Evolutionary conservation across 2,888 invertebrate species (phyloP), one percentile per base, ranked within the genome.

Genomic region (Vannuccia rotundouncinata): DNA sequence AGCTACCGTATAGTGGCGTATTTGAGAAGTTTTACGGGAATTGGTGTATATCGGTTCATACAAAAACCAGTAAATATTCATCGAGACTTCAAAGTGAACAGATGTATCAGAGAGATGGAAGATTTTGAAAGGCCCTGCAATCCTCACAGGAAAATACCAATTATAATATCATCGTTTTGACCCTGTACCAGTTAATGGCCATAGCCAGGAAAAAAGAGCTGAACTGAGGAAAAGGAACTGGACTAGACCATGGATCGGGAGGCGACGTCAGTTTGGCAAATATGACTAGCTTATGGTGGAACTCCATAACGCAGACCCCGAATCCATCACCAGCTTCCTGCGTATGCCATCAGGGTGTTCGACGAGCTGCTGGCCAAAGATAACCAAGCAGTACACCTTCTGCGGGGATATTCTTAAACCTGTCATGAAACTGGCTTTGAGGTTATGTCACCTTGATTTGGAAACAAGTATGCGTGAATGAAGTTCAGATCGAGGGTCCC

Each of bases 291-390:
- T 81, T 74, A 77, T 83, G 82, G 80, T 78, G 2, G 83, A 82
- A 80, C 82, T 83, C n/a, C 78, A 83, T 25, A 81, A 78, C 25
- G 83, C 83, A 74, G 84, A 83, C 79, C 78, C 60, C 5, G 27
- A 31, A 30, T 80, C 82, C 13, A 83, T 83, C 79, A 79, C 17
- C 5, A 83, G 83, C 81, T 84, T 83, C 82, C 59, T 83, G 77
- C 25, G 83, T 1, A 82, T 84, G 82, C 81, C 83, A 13, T 82
- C 82, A 13, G 82, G 22, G 82, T 83, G 83, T 83, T 79, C 79
- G 82, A 83, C 60, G 83, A 83, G 73, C 29, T 83, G 13, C 78
- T 83, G 13, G n/a, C 83, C 81, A 0, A 78, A 82, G n/a, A 81
- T 82, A 81, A 29, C 80, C 79, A 73, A 79, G 28, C 17, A 82